Conservation (phyloP, 2,113 vertebrate genomes). For the Erythrocebus patas region DNA sequence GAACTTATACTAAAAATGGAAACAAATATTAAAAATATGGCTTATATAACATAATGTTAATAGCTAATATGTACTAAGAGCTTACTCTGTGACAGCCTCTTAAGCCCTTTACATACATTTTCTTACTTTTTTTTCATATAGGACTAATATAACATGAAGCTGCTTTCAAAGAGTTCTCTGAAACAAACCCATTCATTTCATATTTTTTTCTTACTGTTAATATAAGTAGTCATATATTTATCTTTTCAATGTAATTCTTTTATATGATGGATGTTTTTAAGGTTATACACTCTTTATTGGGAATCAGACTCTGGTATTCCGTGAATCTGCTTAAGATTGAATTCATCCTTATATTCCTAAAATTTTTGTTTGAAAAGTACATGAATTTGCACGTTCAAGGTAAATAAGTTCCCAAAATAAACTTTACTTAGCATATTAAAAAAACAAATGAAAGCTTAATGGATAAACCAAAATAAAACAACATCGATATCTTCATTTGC, state of each 20-base stretch:
- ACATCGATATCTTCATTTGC: neutral
- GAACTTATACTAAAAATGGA: neutral
- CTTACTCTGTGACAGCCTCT: neutral
- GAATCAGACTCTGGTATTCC: neutral
- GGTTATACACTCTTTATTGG: slow-evolving; percentile 1
- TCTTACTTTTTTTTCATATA: neutral
- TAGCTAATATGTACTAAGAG: neutral
- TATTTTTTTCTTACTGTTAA: neutral
- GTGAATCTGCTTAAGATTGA: neutral
- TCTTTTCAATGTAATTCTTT: neutral
- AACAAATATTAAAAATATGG: neutral
- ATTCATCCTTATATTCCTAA: neutral
- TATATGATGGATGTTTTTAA: neutral
- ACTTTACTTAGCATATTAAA: neutral
- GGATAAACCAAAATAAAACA: neutral
- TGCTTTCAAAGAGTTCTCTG: neutral
- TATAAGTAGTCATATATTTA: neutral
- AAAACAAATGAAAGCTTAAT: neutral
- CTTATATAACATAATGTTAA: neutral
- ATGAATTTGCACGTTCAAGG: neutral
- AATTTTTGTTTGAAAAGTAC: neutral
- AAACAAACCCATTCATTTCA: neutral
- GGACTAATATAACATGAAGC: neutral
- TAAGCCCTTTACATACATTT: neutral
- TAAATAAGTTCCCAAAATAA: neutral